These are phyloP conservation scores for Sarcophaga caerulescens DNA, from an alignment of 2,888 invertebrate species.

Conservation along the genomic window DNA sequence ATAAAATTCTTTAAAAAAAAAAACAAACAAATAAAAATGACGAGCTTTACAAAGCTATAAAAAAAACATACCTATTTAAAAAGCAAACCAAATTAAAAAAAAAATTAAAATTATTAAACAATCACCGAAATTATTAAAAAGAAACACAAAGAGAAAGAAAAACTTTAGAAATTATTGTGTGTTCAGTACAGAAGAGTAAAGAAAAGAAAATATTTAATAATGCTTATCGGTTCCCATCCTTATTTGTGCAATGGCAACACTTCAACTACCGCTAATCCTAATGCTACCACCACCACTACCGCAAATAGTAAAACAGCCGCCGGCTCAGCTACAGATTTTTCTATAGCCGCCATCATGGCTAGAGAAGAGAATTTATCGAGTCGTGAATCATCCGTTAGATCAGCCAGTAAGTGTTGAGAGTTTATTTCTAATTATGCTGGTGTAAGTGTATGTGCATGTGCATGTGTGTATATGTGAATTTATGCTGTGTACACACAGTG, in stretches of 20 bases:
- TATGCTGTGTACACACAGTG: background rate
- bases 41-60: background rate
- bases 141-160: constrained; percentile 1
- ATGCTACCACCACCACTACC: constrained; percentile 74
- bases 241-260: constrained; percentile 74
- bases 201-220: constrained; percentile 66
- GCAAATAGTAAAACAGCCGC: constrained; percentile 77
- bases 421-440: background rate
- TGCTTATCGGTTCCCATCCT: constrained; percentile 79
- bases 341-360: constrained; percentile 96
- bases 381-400: constrained; percentile 78
- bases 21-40: too few relatives aligned
- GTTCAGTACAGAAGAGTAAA: background rate
- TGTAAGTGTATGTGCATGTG: background rate
- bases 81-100: constrained; percentile 15
- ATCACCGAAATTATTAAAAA: too few relatives aligned
- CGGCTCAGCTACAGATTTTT: constrained; percentile 92
- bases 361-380: constrained; percentile 82
- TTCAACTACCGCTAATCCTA: constrained; percentile 66
- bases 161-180: background rate
- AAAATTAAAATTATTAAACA: too few relatives aligned
- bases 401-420: constrained; percentile 77
- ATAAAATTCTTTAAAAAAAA: too few relatives aligned
- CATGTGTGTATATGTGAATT: background rate
- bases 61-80: constrained; percentile 8